Evolutionary conservation across 2,888 invertebrate genomes (phyloP), one percentile per base, ranked within the genome.

Genomic region (Hedya salicella): DNA sequence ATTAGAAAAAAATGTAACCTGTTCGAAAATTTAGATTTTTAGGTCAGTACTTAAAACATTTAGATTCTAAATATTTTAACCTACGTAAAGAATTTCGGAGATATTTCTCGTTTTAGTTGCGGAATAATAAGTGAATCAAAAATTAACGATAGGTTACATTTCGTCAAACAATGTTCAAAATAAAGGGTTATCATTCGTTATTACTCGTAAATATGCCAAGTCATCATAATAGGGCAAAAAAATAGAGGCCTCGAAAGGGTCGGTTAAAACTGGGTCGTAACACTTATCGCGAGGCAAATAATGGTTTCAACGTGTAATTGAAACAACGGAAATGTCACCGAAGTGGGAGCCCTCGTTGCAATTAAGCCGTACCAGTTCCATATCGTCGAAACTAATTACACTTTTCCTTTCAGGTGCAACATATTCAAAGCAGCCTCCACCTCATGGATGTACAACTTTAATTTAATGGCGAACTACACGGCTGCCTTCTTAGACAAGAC

Each of bases 371-470:
- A 36, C 30, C 40, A 50, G 40, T 50, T 48, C 25, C 49, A 39
- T 36, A 14, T 9, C 32, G 16, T 21, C 44, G 19, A 44, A 59
- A 17, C 17, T 46, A 14, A 39, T 42, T 53, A 61, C 44, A 49
- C 50, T 57, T 65, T 62, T 63, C 54, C 25, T 77, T 81, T 32
- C 81, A 95, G 95, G 95, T 96, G 96, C 82, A 96, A 96, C 80
- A 95, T 96, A 69, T 96, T 96, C 82, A 96, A 96, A 92, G 96
- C 96, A 4, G 96, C 96, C 2, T 97, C 97, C n/a, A 96, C 97
- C 16, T 97, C 97, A 0, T 97, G 97, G 97, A 96, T 97, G 95
- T 97, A 97, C 88, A 97, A 97, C 88, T 97, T 97, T 87, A 97
- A 97, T 86, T 88, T 96, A 60, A 94, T 97, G 86, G 97, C 97